Percentiles rank a stretch among this genome's conserved stretches.
These are phyloP conservation scores for Calliphora vomitoria DNA, from an alignment of 2,888 invertebrate genomes.

Conservation along the genomic window DNA sequence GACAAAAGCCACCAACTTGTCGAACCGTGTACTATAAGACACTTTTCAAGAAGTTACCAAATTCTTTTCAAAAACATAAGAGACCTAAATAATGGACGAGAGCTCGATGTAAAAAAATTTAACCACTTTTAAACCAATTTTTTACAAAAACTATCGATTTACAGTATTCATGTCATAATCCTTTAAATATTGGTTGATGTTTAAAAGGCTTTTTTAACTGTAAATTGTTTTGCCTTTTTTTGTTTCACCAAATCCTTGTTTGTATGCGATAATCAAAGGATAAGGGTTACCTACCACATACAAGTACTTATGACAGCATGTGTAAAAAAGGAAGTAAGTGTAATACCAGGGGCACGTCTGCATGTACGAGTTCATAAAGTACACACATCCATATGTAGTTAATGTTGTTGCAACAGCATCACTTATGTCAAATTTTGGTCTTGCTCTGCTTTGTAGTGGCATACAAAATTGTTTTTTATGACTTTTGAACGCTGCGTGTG, in stretches of 20 bases:
- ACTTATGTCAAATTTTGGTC: slow-evolving; percentile 82
- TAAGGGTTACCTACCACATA: slow-evolving; percentile 58
- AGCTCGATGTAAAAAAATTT: too few species aligned
- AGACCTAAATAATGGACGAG: too few species aligned
- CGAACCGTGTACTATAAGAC: too few species aligned
- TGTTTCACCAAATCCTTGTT: slow-evolving; percentile 12
- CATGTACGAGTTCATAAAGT: slow-evolving; percentile 9
- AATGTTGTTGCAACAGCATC: slow-evolving; percentile 60
- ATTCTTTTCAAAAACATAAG: too few species aligned
- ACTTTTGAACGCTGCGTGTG: slow-evolving; percentile 73
- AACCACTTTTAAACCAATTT: too few species aligned
- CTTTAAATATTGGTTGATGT: neutral
- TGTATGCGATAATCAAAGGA: slow-evolving; percentile 35
- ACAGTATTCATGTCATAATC: too few species aligned
- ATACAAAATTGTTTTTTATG: slow-evolving; percentile 84
- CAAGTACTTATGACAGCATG: slow-evolving; percentile 6
- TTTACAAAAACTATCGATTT: too few species aligned
- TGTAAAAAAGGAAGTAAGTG: neutral
- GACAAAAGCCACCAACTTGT: too few species aligned
- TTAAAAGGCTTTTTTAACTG: neutral
- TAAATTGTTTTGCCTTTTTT: slow-evolving; percentile 21
- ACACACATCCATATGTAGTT: slow-evolving; percentile 3
- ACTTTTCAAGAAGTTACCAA: too few species aligned
- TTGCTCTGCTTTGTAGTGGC: slow-evolving; percentile 84
- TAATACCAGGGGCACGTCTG: slow-evolving; percentile 48